phyloP scores from a whole-genome alignment of 1,140 invertebrate species.

The Drosophila yakuba region DNA sequence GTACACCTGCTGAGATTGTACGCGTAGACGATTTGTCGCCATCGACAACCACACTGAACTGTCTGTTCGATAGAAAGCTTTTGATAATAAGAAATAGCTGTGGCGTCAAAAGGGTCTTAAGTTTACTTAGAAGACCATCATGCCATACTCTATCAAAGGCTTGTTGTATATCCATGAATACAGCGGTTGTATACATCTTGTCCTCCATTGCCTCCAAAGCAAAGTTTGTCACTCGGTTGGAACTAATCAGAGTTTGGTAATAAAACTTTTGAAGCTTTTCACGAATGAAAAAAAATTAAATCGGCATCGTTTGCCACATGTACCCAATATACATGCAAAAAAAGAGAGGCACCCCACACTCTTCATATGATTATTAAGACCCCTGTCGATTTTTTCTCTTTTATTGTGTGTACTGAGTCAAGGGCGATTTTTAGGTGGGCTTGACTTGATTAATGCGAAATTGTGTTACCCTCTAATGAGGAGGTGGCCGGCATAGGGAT shows the following conservation, averaged over 20 bases:
- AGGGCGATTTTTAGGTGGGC: conserved; percentile 36
- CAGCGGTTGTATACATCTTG: too few species aligned
- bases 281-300: not conserved
- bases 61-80: too few species aligned
- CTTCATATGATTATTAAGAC: conserved; percentile 29
- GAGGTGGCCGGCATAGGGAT: not conserved
- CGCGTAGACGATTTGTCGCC: too few species aligned
- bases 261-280: not conserved
- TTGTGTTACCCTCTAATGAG: conserved; percentile 51
- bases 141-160: too few species aligned
- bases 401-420: conserved; percentile 52
- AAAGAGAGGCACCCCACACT: not conserved
- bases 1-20: too few species aligned
- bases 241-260: not conserved
- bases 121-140: too few species aligned
- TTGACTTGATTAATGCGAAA: conserved; percentile 56
- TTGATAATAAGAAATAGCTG: too few species aligned
- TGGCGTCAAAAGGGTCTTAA: too few species aligned
- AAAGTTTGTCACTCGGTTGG: too few species aligned
- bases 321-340: not conserved
- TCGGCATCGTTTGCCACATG: conserved; percentile 7
- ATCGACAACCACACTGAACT: too few species aligned
- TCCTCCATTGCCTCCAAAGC: too few species aligned
- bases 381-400: conserved; percentile 4
- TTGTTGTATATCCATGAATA: too few species aligned